phyloP scores from a whole-genome alignment of 2,113 vertebrate species.

The Nematolebias whitei region DNA sequence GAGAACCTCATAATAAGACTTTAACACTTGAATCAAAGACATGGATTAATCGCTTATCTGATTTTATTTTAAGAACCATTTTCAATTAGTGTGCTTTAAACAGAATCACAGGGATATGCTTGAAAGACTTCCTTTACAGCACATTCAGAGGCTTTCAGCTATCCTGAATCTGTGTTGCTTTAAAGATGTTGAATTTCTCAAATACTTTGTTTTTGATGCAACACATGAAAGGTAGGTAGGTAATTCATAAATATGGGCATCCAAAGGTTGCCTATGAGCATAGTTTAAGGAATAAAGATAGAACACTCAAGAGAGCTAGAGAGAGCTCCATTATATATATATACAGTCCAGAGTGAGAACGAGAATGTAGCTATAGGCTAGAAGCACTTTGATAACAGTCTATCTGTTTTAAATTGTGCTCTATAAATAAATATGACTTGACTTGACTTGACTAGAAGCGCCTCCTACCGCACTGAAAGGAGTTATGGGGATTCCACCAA shows the following conservation, averaged over 20 bases:
- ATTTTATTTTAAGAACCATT: conserved; percentile 31
- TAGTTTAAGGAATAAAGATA: conserved; percentile 36
- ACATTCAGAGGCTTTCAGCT: conserved; percentile 9
- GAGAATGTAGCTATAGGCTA: too few relatives aligned
- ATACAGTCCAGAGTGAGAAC: too few relatives aligned
- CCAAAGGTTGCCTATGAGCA: conserved; percentile 13
- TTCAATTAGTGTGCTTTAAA: conserved; percentile 40
- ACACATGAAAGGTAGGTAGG: conserved; percentile 23
- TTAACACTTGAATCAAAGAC: conserved; percentile 17
- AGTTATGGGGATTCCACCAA: too few relatives aligned
- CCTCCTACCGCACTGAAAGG: too few relatives aligned
- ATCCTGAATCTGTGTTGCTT: not conserved
- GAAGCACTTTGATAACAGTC: too few relatives aligned
- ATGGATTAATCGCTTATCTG: conserved; percentile 30
- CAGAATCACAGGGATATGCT: conserved; percentile 6
- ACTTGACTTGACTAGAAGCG: too few relatives aligned
- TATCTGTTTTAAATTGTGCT: too few relatives aligned
- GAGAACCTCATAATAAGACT: conserved; percentile 11
- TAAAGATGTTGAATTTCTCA: conserved; percentile 32
- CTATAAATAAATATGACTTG: too few relatives aligned
- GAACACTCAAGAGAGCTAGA: too few relatives aligned
- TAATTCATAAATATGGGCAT: conserved; percentile 31
- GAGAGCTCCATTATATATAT: too few relatives aligned
- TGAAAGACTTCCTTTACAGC: conserved; percentile 5
- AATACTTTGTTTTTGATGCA: conserved; percentile 37